These are phyloP conservation scores for Sphenopsis melanotis DNA, from an alignment of 2,797 vertebrate species.

Conservation along the genomic window DNA sequence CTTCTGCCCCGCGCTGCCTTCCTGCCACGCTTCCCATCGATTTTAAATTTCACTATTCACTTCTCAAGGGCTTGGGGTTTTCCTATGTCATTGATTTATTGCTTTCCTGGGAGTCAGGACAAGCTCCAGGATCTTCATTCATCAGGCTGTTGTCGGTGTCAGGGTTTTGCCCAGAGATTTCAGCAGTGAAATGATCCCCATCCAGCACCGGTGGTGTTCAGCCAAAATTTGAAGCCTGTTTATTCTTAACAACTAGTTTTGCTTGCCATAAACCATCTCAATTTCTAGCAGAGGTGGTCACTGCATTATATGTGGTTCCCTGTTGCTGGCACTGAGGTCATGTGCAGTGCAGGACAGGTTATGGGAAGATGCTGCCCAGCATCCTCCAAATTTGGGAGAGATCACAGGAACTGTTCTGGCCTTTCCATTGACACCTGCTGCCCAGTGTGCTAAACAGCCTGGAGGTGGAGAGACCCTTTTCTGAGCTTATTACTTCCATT, in stretches of 20 bases:
- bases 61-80: slow-evolving; percentile 35
- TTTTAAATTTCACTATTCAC: slow-evolving; percentile 65
- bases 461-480: neutral
- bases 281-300: neutral
- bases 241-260: neutral
- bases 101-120: slow-evolving; percentile 18
- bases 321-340: neutral
- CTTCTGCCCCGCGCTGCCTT: neutral
- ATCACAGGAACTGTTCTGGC: neutral
- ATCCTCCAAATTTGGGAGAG: neutral
- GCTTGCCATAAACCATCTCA: neutral
- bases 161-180: neutral
- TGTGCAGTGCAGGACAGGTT: accelerated
- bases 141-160: slow-evolving; percentile 1
- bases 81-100: slow-evolving; percentile 25
- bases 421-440: accelerated
- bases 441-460: neutral
- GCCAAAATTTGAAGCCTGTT: neutral
- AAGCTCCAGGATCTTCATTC: slow-evolving; percentile 36
- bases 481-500: neutral
- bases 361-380: neutral
- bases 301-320: neutral
- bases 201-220: neutral
- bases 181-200: neutral
- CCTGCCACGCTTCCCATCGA: slow-evolving; percentile 60